Evolutionary conservation across 2,888 invertebrate genomes (phyloP), one percentile per base, ranked within the genome.

Genomic region (Gymnocheta viridis): DNA sequence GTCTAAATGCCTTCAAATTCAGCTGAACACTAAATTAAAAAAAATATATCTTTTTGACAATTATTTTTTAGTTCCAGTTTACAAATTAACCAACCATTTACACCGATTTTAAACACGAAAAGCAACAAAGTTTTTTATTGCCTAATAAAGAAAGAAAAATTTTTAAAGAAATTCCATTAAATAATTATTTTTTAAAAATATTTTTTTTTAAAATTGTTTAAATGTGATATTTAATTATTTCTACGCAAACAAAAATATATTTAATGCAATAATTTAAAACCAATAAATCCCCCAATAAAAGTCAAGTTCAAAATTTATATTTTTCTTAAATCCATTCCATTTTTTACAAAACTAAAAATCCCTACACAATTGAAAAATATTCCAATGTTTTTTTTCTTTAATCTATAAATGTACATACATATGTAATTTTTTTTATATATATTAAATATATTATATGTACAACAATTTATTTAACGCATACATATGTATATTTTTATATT

Each of bases 141-240:
- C 27, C 35, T 35, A 44, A 24, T n/a, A n/a, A n/a, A n/a, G n/a
- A 62, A 56, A n/a, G 10, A 29, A 74, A 79, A 58, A 60, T 35
- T 24, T 32, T 32, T 67, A 66, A 17, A 54, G 9, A 56, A 67
- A 67, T 81, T 81, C 67, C 74, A 74, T 69, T 32, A 44, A 69
- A 74, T 66, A 70, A 54, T 35, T 67, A 67, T 19, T 77, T 66
- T 79, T 78, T 69, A 47, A 24, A 74, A 79, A 10, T 47, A 32
- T 60, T 69, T 64, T 74, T 74, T 69, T 12, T n/a, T n/a, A 32
- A 56, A 76, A 44, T 73, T 73, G 10, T 73, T 73, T 81, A 77
- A 73, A 77, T 84, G 84, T 84, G 84, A 81, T 84, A 84, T 84
- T 64, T 77, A 81, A 64, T 74, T 81, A 64, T 64, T 81, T 81